phyloP scores from a whole-genome alignment of 2,888 invertebrate genomes.

The Meteorus cinctellus region DNA sequence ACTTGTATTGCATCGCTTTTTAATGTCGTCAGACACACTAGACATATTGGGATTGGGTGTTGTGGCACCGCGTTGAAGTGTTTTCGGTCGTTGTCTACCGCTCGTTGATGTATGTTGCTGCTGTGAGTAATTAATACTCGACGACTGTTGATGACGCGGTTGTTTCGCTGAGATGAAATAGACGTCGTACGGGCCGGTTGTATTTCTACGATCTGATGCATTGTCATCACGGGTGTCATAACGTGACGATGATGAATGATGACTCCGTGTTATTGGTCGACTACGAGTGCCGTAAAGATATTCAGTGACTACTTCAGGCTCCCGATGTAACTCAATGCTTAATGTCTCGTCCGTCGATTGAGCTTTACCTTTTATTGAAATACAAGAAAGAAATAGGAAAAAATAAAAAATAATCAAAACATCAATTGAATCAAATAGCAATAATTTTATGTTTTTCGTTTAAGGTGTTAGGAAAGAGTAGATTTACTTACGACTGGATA shows the following conservation, averaged over 20 bases:
- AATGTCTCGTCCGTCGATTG: slow-evolving; percentile 70
- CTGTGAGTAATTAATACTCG: slow-evolving; percentile 44
- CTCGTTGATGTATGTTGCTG: slow-evolving; percentile 65
- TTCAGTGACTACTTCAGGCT: slow-evolving; percentile 77
- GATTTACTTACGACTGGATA: slow-evolving; percentile 64
- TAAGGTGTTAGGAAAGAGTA: not conserved
- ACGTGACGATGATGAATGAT: slow-evolving; percentile 71
- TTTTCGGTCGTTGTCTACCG: slow-evolving; percentile 68
- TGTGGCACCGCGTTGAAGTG: slow-evolving; percentile 74
- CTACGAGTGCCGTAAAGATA: slow-evolving; percentile 76
- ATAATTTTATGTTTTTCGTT: not conserved
- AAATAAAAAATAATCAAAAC: not conserved
- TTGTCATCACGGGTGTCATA: slow-evolving; percentile 66
- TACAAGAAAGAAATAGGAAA: slow-evolving; percentile 31
- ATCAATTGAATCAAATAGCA: slow-evolving; percentile 5
- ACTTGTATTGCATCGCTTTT: slow-evolving; percentile 74
- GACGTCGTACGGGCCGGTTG: slow-evolving; percentile 60
- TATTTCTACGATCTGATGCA: slow-evolving; percentile 57
- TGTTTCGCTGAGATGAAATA: slow-evolving; percentile 68
- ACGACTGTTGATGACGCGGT: slow-evolving; percentile 53
- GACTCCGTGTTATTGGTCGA: slow-evolving; percentile 75
- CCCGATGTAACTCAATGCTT: slow-evolving; percentile 75
- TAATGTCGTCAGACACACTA: slow-evolving; percentile 63
- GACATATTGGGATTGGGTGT: slow-evolving; percentile 69
- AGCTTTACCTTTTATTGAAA: slow-evolving; percentile 64